Evolutionary conservation across 92 coral and sea anemone genomes (phyloP).

Genomic region (Micromussa lordhowensis): DNA sequence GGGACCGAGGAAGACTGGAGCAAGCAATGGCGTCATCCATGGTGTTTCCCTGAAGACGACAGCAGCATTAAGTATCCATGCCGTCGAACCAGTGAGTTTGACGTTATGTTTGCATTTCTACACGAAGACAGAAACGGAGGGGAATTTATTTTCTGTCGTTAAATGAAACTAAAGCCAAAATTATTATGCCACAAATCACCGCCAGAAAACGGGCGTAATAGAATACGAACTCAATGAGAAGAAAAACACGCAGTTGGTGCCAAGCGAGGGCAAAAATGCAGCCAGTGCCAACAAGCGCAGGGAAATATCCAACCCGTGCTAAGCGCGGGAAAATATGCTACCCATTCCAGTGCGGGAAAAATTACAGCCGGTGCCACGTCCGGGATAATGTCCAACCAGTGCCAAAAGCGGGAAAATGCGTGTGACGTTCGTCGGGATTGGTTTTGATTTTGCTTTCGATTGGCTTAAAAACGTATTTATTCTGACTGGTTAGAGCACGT

Average conservation of each 20-base stretch:
- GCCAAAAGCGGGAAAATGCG: neutral
- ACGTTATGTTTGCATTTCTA: neutral
- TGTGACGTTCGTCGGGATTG: neutral
- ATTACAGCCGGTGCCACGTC: neutral
- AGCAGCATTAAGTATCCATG: slow-evolving; percentile 8
- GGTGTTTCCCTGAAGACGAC: slow-evolving; percentile 65
- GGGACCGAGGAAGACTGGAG: slow-evolving; percentile 57
- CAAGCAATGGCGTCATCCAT: slow-evolving; percentile 76
- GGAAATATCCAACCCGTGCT: neutral
- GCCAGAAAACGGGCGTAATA: neutral
- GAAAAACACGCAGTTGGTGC: neutral
- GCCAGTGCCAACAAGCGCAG: neutral
- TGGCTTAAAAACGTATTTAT: neutral
- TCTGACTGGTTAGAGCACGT: neutral
- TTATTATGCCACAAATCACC: too few species aligned
- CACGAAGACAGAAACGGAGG: neutral
- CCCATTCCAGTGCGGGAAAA: too few species aligned
- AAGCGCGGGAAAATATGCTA: neutral
- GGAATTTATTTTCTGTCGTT: too few species aligned
- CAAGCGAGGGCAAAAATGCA: neutral
- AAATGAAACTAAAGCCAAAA: too few species aligned
- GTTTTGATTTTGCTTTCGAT: neutral
- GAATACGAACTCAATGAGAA: neutral
- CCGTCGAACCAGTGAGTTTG: slow-evolving; percentile 26
- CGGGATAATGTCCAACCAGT: neutral